Evolutionary conservation across 2,888 invertebrate genomes (phyloP).

Genomic region (Drosophila pullipes): DNA sequence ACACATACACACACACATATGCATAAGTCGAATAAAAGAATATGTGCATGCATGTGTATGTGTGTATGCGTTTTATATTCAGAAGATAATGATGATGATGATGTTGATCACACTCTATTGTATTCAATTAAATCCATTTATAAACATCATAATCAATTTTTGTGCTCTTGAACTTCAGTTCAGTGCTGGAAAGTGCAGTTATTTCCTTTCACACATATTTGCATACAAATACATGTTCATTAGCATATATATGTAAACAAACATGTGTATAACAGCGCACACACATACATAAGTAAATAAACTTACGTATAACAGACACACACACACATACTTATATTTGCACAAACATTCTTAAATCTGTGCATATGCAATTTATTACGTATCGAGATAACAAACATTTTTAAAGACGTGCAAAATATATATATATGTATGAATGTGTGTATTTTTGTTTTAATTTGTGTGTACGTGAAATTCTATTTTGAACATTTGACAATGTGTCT

Average conservation of each 20-base stretch:
- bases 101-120: slow-evolving; percentile 66
- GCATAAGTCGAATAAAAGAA: slow-evolving; percentile 2
- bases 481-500: slow-evolving; percentile 17
- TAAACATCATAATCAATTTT: slow-evolving; percentile 72
- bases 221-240: not conserved
- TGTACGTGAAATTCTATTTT: slow-evolving; percentile 40
- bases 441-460: slow-evolving; percentile 7
- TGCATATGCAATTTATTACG: slow-evolving; percentile 15
- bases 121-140: slow-evolving; percentile 79
- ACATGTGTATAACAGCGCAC: not conserved
- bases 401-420: not conserved
- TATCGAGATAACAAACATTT: slow-evolving; percentile 30
- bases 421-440: not conserved
- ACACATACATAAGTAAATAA: slow-evolving; percentile 2
- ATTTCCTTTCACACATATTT: slow-evolving; percentile 25
- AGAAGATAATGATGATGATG: slow-evolving; percentile 13
- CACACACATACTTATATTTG: not conserved
- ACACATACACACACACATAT: slow-evolving; percentile 5
- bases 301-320: slow-evolving; percentile 5
- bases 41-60: not conserved
- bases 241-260: not conserved
- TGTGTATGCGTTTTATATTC: slow-evolving; percentile 46
- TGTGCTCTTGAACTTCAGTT: slow-evolving; percentile 78
- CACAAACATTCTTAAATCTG: slow-evolving; percentile 5
- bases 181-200: slow-evolving; percentile 60